phyloP scores from a whole-genome alignment of 2,797 vertebrate genomes.

The Pangasius macronema region DNA sequence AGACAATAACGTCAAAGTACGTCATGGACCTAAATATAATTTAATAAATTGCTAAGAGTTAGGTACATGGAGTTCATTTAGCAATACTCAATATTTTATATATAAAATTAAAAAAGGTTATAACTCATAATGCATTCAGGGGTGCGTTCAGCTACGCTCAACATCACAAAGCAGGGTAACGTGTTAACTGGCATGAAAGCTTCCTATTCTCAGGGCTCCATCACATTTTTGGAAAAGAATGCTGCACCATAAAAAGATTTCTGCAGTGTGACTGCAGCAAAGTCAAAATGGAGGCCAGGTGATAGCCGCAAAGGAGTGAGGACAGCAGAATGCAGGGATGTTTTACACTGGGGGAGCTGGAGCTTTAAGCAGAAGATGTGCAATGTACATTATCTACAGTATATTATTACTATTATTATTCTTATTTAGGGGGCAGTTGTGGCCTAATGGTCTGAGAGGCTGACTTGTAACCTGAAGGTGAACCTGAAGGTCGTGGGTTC shows the following conservation, averaged over 20 bases:
- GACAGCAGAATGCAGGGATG: slow-evolving; percentile 8
- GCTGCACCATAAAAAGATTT: slow-evolving; percentile 21
- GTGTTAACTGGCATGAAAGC: neutral
- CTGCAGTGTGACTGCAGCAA: slow-evolving; percentile 37
- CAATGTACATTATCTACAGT: too few relatives aligned
- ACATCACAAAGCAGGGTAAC: neutral
- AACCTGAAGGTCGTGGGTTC: too few relatives aligned
- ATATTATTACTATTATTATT: neutral
- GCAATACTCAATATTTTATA: neutral
- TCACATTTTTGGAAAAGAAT: slow-evolving; percentile 14
- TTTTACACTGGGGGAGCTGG: neutral
- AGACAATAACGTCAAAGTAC: neutral
- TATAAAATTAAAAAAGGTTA: too few relatives aligned
- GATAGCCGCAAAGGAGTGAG: slow-evolving; percentile 23
- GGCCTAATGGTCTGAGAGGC: too few relatives aligned
- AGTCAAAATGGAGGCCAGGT: slow-evolving; percentile 52
- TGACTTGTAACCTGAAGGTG: too few relatives aligned
- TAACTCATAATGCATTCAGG: neutral
- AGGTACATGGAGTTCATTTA: neutral
- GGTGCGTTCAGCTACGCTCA: neutral
- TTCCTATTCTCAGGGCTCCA: neutral
- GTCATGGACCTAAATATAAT: neutral
- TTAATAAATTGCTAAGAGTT: neutral
- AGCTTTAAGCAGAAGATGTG: neutral
- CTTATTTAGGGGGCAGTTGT: too few relatives aligned